Evolutionary conservation across 2,888 invertebrate genomes (phyloP).

Genomic region (Hirudinaria manillensis): DNA sequence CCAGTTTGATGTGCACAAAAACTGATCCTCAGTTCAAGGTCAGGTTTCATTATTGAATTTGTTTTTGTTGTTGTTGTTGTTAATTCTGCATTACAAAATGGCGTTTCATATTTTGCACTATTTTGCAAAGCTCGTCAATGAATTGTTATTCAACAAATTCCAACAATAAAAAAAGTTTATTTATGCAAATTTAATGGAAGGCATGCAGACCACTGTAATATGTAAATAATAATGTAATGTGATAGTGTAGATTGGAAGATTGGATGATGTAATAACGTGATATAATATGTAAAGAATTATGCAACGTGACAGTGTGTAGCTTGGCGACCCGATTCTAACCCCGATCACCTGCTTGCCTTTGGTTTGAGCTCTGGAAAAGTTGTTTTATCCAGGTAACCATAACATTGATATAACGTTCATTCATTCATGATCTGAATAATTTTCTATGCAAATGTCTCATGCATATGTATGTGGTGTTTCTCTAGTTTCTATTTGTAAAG

Average conservation of each 20-base stretch:
- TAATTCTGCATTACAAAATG: neutral
- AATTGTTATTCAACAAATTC: neutral
- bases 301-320: constrained; percentile 65
- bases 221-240: neutral
- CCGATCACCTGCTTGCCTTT: constrained; percentile 75
- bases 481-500: no score
- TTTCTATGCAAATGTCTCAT: neutral
- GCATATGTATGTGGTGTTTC: neutral
- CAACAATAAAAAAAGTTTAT: no score
- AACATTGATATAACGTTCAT: neutral
- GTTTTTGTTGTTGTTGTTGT: neutral
- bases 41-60: neutral
- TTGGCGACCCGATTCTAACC: constrained; percentile 71
- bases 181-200: no score
- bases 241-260: no score
- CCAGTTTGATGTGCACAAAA: constrained; percentile 58
- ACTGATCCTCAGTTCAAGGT: constrained; percentile 27
- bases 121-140: neutral
- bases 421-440: neutral
- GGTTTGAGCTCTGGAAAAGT: constrained; percentile 85
- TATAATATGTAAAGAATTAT: no score
- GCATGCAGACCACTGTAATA: no score
- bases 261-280: neutral
- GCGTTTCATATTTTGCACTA: neutral
- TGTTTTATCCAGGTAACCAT: constrained; percentile 63